These are phyloP conservation scores for Boulengeromyrus knoepffleri DNA, from an alignment of 2,113 vertebrate genomes.

Conservation along the genomic window DNA sequence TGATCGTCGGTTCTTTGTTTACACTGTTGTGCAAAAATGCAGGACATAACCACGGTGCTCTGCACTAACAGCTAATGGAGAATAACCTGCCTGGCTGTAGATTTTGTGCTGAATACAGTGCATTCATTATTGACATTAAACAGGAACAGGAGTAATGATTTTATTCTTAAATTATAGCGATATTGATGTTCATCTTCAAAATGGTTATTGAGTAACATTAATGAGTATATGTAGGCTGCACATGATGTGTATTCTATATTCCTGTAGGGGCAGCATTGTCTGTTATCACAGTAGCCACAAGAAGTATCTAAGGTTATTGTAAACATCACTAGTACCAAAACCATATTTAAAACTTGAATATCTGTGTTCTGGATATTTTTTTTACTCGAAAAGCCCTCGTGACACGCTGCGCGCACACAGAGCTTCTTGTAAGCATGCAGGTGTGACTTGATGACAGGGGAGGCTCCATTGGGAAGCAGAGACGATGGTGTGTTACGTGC, in stretches of 20 bases:
- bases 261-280: constrained; percentile 11
- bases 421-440: background rate
- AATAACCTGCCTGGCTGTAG: constrained; percentile 14
- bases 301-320: constrained; percentile 12
- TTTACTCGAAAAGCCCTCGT: background rate
- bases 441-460: background rate
- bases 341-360: constrained; percentile 2
- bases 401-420: background rate
- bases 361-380: constrained; percentile 1
- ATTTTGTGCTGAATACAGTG: constrained; percentile 21
- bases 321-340: constrained; percentile 22
- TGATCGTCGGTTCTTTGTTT: constrained; percentile 13
- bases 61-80: constrained; percentile 20
- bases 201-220: constrained; percentile 11
- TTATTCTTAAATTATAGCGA: constrained; percentile 14
- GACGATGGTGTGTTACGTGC: background rate
- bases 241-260: constrained; percentile 10
- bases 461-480: background rate
- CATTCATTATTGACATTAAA: constrained; percentile 22
- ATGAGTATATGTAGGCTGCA: constrained; percentile 3
- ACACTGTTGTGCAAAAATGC: constrained; percentile 16
- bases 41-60: constrained; percentile 24
- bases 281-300: constrained; percentile 9
- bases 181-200: constrained; percentile 13
- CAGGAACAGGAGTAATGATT: constrained; percentile 23